Conservation (phyloP, 1,140 invertebrate genomes). For the Calliopsis andreniformis region DNA sequence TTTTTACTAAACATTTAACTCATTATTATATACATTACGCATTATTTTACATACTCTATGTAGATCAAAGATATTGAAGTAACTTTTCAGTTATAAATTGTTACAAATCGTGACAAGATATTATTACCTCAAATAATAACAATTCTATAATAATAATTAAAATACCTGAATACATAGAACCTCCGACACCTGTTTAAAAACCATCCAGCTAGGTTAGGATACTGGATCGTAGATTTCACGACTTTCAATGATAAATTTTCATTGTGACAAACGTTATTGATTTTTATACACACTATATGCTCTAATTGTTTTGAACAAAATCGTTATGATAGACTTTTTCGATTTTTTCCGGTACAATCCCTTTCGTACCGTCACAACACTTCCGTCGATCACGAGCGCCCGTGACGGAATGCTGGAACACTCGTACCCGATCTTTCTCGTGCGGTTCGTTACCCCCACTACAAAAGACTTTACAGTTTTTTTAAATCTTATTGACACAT, state of each 20-base stretch:
- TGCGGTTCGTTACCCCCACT: constrained; percentile 64
- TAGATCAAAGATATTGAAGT: too few species aligned
- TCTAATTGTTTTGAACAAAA: not conserved
- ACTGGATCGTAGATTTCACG: not conserved
- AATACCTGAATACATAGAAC: constrained; percentile 24
- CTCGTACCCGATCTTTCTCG: constrained; percentile 62
- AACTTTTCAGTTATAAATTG: too few species aligned
- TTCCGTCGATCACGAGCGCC: constrained; percentile 69
- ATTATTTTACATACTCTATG: too few species aligned
- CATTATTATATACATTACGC: too few species aligned
- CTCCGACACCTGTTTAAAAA: constrained; percentile 1
- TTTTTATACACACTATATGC: not conserved
- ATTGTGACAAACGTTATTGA: constrained; percentile 17
- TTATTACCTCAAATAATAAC: too few species aligned
- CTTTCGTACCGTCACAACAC: constrained; percentile 59
- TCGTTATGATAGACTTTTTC: constrained; percentile 27
- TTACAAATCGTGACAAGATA: too few species aligned
- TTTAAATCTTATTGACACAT: constrained; percentile 43
- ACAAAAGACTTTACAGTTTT: constrained; percentile 48
- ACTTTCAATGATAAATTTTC: constrained; percentile 1
- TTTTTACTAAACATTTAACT: too few species aligned
- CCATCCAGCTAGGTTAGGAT: constrained; percentile 27
- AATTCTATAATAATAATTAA: too few species aligned
- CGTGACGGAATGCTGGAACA: constrained; percentile 69
- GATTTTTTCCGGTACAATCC: constrained; percentile 34